phyloP scores from a whole-genome alignment of 2,113 vertebrate genomes.

The Hylia prasina region DNA sequence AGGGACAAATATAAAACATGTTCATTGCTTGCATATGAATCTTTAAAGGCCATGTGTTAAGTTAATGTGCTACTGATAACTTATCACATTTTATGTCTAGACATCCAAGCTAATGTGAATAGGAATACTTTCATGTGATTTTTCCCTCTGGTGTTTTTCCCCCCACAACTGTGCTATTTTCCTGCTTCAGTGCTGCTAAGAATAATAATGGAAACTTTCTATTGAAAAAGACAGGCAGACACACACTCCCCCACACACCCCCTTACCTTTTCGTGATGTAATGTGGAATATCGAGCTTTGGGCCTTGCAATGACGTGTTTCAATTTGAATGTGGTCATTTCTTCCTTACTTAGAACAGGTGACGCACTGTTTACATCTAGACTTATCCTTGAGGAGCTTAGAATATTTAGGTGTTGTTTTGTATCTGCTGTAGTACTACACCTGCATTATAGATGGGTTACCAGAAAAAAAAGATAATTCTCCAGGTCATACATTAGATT shows the following conservation, averaged over 20 bases:
- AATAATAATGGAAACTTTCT: neutral
- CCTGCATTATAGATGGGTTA: neutral
- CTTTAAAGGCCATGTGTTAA: neutral
- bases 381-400: neutral
- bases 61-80: neutral
- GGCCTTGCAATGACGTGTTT: neutral
- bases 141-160: neutral
- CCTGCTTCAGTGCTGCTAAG: neutral
- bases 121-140: neutral
- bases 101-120: neutral
- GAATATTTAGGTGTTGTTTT: neutral
- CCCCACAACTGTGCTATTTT: neutral
- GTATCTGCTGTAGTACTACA: neutral
- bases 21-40: neutral
- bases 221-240: neutral
- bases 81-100: slow-evolving; percentile 43
- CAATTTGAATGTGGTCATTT: neutral
- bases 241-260: accelerated
- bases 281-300: neutral
- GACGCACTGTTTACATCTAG: neutral
- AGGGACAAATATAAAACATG: neutral
- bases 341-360: neutral
- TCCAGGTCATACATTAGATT: neutral
- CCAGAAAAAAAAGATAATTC: neutral
- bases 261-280: neutral